phyloP scores from a whole-genome alignment of 2,888 invertebrate species.

The Iselma pallidipennis region DNA sequence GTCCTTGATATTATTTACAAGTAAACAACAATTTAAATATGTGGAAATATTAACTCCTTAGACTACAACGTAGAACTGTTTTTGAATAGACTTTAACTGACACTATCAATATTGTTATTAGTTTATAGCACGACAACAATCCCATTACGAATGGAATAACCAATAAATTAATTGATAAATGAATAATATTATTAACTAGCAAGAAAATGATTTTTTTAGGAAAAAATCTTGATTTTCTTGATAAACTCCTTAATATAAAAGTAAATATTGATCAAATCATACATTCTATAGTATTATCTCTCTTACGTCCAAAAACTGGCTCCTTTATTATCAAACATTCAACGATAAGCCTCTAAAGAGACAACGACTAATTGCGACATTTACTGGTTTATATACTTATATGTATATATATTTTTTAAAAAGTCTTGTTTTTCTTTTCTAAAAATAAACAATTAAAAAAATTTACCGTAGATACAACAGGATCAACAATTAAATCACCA shows the following conservation, averaged over 20 bases:
- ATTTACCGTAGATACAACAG: slow-evolving; percentile 40
- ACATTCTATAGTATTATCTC: neutral
- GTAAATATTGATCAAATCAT: neutral
- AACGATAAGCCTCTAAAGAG: neutral
- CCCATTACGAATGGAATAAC: no score
- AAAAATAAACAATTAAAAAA: slow-evolving; percentile 7
- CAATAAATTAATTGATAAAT: no score
- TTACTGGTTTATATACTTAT: no score
- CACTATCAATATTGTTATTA: no score
- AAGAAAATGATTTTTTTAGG: neutral
- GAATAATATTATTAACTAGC: no score
- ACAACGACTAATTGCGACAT: neutral
- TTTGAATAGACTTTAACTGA: no score
- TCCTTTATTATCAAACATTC: neutral
- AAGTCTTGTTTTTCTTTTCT: neutral
- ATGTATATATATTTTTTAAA: neutral
- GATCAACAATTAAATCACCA: slow-evolving; percentile 52
- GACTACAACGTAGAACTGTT: no score
- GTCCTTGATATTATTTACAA: no score
- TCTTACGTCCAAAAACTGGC: neutral
- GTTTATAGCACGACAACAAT: no score
- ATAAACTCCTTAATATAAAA: neutral
- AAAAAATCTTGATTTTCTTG: neutral
- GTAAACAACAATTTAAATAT: no score
- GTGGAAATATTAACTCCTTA: no score